A percentile compares a stretch with the other conserved stretches of the same genome.
Evolutionary conservation across 1,140 invertebrate species (phyloP).

Genomic region (Drosophila ironensis): DNA sequence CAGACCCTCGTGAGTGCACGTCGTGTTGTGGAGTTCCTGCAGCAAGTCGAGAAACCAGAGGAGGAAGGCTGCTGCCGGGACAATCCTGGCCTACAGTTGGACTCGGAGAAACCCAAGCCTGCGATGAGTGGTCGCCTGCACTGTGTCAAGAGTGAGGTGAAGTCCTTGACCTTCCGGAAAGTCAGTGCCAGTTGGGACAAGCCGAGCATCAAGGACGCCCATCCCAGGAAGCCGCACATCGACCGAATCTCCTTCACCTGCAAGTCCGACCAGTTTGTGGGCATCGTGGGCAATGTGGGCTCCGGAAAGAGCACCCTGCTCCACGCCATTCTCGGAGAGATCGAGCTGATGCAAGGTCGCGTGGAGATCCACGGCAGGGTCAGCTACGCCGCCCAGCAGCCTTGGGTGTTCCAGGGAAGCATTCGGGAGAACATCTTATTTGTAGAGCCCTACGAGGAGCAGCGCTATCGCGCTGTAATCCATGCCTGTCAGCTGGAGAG

Average conservation of each 20-base stretch:
- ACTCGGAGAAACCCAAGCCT: slow-evolving; percentile 8
- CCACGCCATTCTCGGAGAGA: slow-evolving; percentile 88
- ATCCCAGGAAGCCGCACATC: slow-evolving; percentile 76
- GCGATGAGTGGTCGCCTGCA: slow-evolving; percentile 32
- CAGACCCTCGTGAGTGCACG: slow-evolving; percentile 86
- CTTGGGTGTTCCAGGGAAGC: slow-evolving; percentile 86
- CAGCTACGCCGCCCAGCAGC: slow-evolving; percentile 90
- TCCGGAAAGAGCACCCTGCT: slow-evolving; percentile 90
- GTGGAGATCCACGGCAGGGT: slow-evolving; percentile 86
- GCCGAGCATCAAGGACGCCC: slow-evolving; percentile 15
- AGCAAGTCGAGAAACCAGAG: slow-evolving; percentile 42
- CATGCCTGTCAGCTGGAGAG: slow-evolving; percentile 84
- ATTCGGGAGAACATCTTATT: slow-evolving; percentile 92
- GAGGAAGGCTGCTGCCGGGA: slow-evolving; percentile 34
- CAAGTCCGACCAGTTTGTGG: slow-evolving; percentile 84
- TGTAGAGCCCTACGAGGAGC: slow-evolving; percentile 85
- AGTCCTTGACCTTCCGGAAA: slow-evolving; percentile 59
- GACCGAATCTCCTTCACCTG: slow-evolving; percentile 82
- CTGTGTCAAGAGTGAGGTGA: slow-evolving; percentile 67
- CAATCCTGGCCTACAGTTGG: slow-evolving; percentile 39
- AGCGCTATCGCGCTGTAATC: slow-evolving; percentile 85
- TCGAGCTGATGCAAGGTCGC: slow-evolving; percentile 85
- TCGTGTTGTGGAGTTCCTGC: slow-evolving; percentile 85
- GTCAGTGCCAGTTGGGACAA: slow-evolving; percentile 82
- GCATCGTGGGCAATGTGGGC: slow-evolving; percentile 89